Percentiles rank a stretch among this genome's conserved stretches.
phyloP scores from a whole-genome alignment of 2,113 vertebrate genomes.

The Chaenocephalus aceratus region DNA sequence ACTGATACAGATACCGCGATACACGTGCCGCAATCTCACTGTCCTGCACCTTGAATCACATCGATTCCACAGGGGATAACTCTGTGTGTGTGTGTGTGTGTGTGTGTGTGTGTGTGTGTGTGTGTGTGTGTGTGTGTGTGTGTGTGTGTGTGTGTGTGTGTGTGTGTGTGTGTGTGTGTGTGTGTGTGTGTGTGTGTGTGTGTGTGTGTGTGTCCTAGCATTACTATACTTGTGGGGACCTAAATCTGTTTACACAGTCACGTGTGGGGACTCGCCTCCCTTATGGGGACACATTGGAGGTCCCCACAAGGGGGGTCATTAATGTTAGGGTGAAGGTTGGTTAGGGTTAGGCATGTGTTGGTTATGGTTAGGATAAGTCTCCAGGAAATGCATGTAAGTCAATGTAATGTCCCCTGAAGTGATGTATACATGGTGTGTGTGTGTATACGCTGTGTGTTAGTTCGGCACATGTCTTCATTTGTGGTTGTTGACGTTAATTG shows the following conservation, averaged over 20 bases:
- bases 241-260: too few species aligned
- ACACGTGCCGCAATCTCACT: constrained; percentile 15
- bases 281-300: too few species aligned
- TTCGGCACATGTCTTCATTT: constrained; percentile 13
- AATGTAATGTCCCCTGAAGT: too few species aligned
- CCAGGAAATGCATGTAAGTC: too few species aligned
- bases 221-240: too few species aligned
- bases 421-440: not conserved
- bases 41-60: constrained; percentile 21
- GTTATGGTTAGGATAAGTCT: too few species aligned
- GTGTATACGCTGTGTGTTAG: not conserved
- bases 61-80: constrained; percentile 21
- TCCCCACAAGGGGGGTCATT: too few species aligned
- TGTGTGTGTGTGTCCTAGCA: too few species aligned
- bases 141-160: not conserved
- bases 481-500: constrained; percentile 13
- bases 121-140: constrained; percentile 6
- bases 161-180: not conserved
- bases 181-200: too few species aligned
- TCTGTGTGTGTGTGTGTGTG: constrained; percentile 1
- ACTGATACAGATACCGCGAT: constrained; percentile 19
- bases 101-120: not conserved
- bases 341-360: too few species aligned
- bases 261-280: too few species aligned
- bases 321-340: too few species aligned